Conservation (phyloP, 2,888 invertebrate genomes). For the Pterostichus niger region DNA sequence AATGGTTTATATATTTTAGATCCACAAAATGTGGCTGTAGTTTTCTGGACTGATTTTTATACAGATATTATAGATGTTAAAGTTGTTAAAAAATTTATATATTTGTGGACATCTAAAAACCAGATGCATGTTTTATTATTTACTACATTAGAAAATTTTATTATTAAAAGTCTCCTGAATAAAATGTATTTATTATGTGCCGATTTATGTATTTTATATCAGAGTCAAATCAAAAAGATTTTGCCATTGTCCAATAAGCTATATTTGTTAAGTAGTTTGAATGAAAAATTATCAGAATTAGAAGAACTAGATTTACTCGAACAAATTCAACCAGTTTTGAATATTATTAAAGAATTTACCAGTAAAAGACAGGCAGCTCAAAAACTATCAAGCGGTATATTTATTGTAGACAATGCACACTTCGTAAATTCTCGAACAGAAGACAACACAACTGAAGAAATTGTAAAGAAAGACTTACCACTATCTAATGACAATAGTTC, state of each 20-base stretch:
- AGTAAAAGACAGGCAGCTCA: constrained; percentile 76
- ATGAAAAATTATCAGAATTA: constrained; percentile 77
- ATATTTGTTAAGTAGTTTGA: constrained; percentile 79
- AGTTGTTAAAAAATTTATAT: constrained; percentile 81
- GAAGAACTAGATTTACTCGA: constrained; percentile 72
- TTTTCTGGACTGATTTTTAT: constrained; percentile 84
- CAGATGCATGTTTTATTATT: constrained; percentile 81
- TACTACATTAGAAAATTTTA: constrained; percentile 81
- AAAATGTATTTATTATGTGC: constrained; percentile 82
- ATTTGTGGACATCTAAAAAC: constrained; percentile 82
- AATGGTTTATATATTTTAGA: constrained; percentile 87
- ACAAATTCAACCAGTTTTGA: constrained; percentile 75
- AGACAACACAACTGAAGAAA: constrained; percentile 12
- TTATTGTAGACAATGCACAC: constrained; percentile 77
- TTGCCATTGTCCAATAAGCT: constrained; percentile 78
- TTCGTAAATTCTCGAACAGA: constrained; percentile 69
- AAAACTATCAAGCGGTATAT: constrained; percentile 80
- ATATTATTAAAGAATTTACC: constrained; percentile 75
- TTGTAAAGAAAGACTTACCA: not conserved
- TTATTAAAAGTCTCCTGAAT: constrained; percentile 81
- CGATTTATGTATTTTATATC: constrained; percentile 80
- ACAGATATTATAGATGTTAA: constrained; percentile 82
- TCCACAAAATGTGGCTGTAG: constrained; percentile 81
- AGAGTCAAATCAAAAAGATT: constrained; percentile 78
- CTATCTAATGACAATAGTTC: constrained; percentile 19